These are phyloP conservation scores for Spatula versicolor DNA, from an alignment of 2,797 vertebrate species.

Conservation along the genomic window DNA sequence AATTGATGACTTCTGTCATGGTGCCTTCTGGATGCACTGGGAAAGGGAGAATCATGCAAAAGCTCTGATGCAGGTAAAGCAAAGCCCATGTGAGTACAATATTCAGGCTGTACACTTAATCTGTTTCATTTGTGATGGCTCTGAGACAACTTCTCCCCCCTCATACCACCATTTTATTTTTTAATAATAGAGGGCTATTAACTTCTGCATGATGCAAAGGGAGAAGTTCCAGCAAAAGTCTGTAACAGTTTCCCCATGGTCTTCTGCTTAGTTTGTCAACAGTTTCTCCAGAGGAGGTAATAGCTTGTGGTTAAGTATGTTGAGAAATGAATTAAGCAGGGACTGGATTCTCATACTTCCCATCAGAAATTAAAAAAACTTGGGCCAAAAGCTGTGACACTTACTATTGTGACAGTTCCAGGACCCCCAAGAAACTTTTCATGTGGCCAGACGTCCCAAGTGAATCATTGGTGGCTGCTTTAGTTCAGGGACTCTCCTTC, in stretches of 20 bases:
- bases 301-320: neutral
- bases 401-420: neutral
- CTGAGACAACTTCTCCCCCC: neutral
- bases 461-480: neutral
- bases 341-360: neutral
- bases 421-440: neutral
- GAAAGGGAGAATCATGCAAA: neutral
- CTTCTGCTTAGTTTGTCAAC: neutral
- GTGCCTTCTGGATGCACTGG: fast-evolving
- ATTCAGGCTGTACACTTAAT: neutral
- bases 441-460: neutral
- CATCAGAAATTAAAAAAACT: neutral
- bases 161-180: fast-evolving
- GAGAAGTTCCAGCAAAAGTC: neutral
- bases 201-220: neutral
- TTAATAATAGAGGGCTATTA: neutral
- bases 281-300: neutral
- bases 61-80: neutral
- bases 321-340: neutral
- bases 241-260: neutral
- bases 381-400: neutral
- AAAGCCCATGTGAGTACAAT: fast-evolving
- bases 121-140: neutral
- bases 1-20: neutral
- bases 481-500: neutral